Conservation (phyloP, 2,113 vertebrate genomes). For the Pollimyrus isidori region DNA sequence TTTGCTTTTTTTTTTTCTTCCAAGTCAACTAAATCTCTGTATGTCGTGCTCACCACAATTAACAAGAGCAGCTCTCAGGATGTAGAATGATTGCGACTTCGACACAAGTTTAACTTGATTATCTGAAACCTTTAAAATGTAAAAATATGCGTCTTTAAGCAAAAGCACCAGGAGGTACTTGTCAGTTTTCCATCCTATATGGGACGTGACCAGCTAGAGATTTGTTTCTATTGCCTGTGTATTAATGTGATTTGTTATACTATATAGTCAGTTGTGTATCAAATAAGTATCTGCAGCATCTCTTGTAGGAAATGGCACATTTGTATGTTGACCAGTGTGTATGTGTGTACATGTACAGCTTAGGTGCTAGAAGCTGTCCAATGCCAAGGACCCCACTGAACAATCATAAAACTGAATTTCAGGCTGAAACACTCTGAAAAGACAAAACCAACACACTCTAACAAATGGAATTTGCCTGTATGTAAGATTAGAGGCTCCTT, state of each 20-base stretch:
- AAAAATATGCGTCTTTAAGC: background rate
- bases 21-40: background rate
- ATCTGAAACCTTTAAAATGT: background rate
- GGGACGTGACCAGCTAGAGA: background rate
- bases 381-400: background rate
- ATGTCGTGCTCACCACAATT: background rate
- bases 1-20: background rate
- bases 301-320: background rate
- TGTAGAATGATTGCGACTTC: background rate
- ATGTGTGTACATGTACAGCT: background rate
- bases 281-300: background rate
- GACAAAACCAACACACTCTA: background rate
- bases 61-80: background rate
- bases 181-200: background rate
- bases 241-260: background rate
- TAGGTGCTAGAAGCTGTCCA: constrained; percentile 7
- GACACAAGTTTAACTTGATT: background rate
- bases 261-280: background rate
- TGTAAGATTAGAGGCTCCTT: constrained; percentile 4
- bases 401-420: background rate
- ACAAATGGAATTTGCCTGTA: background rate
- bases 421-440: background rate
- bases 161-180: background rate
- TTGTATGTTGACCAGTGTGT: background rate
- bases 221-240: background rate